A percentile compares a stretch with the other conserved stretches of the same genome.
These are phyloP conservation scores for Zaprionus vittiger DNA, from an alignment of 1,140 invertebrate genomes.

Conservation along the genomic window DNA sequence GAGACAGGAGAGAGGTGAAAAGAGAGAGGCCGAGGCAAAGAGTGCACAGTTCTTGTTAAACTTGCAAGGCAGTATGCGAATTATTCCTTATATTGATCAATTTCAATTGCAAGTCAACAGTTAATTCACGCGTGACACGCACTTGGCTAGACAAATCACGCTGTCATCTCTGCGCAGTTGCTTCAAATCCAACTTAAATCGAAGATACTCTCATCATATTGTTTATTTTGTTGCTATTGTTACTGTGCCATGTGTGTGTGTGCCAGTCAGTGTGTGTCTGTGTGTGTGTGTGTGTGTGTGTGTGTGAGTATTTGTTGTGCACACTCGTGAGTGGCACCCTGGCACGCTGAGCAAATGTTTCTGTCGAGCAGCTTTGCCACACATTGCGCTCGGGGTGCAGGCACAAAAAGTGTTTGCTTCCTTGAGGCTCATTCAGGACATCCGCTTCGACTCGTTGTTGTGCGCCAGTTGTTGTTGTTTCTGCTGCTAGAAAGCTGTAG, in stretches of 20 bases:
- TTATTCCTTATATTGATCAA: neutral
- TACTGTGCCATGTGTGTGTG: constrained; percentile 3
- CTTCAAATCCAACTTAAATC: constrained; percentile 3
- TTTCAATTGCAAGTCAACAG: neutral
- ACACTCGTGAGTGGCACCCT: constrained; percentile 43
- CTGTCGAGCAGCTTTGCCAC: constrained; percentile 52
- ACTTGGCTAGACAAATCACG: neutral
- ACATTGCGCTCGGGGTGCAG: constrained; percentile 53
- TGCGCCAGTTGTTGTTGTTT: constrained; percentile 34
- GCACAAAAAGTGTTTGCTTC: constrained; percentile 74
- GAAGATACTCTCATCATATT: constrained; percentile 9
- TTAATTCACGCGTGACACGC: neutral
- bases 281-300: neutral
- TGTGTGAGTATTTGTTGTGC: constrained; percentile 33
- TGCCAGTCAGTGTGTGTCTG: neutral
- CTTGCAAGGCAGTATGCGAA: neutral
- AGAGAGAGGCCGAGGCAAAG: too few relatives aligned
- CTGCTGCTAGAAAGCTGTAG: constrained; percentile 29
- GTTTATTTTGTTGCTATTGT: constrained; percentile 15
- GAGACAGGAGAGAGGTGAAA: neutral
- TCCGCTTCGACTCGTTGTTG: constrained; percentile 45
- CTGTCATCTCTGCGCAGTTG: neutral
- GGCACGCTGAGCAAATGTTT: constrained; percentile 30
- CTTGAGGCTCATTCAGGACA: constrained; percentile 75
- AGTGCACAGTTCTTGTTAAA: neutral